These are phyloP conservation scores for Heptranchias perlo DNA, from an alignment of 2,113 vertebrate genomes.

Conservation along the genomic window DNA sequence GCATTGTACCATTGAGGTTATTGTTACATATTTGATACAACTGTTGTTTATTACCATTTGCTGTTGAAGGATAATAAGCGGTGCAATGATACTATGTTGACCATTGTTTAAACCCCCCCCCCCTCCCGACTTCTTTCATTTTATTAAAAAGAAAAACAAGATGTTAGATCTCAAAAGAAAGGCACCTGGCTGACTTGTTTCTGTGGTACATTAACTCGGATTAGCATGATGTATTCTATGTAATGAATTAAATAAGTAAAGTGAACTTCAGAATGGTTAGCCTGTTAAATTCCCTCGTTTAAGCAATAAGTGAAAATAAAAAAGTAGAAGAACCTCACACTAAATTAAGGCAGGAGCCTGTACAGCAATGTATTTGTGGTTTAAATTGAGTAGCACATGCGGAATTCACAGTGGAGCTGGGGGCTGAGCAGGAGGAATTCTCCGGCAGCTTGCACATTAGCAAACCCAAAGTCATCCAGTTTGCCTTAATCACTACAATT, in stretches of 20 bases:
- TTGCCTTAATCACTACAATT: conserved; percentile 93
- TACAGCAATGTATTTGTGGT: conserved; percentile 38
- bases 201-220: conserved; percentile 38
- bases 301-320: conserved; percentile 38
- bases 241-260: conserved; percentile 39
- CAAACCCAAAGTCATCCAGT: conserved; percentile 95
- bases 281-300: conserved; percentile 38
- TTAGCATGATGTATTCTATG: conserved; percentile 38
- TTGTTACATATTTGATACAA: background rate
- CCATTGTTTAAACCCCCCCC: conserved; percentile 9
- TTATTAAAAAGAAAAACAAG: conserved; percentile 38
- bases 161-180: conserved; percentile 35
- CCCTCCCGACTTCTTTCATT: conserved; percentile 24
- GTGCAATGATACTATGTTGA: conserved; percentile 18
- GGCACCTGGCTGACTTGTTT: conserved; percentile 38
- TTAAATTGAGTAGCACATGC: conserved; percentile 49
- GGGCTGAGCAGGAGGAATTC: conserved; percentile 57
- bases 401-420: conserved; percentile 61
- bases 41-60: background rate
- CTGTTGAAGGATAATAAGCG: background rate
- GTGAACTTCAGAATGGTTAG: conserved; percentile 38
- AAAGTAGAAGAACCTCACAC: conserved; percentile 38
- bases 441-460: conserved; percentile 73
- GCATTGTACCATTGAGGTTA: background rate
- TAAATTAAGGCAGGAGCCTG: conserved; percentile 37